These are phyloP conservation scores for Dinoponera quadriceps DNA, from an alignment of 1,140 invertebrate genomes.

Conservation along the genomic window DNA sequence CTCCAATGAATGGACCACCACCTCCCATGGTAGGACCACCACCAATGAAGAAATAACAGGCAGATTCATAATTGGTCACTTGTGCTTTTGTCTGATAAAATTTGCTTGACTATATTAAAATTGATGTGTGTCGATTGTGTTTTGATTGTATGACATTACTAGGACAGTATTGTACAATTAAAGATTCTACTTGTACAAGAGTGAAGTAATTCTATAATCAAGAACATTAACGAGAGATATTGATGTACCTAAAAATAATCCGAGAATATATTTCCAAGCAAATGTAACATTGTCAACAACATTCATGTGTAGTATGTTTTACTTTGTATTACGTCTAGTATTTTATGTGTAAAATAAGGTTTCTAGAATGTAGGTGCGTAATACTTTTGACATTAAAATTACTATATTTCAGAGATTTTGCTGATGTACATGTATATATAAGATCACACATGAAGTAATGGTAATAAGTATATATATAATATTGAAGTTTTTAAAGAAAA, in stretches of 20 bases:
- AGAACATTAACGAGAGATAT: neutral
- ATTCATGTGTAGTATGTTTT: conserved; percentile 2
- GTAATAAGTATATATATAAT: conserved; percentile 20
- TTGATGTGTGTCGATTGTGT: neutral
- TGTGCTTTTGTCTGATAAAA: neutral
- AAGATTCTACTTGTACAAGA: conserved; percentile 23
- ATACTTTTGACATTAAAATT: neutral
- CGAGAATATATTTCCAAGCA: neutral
- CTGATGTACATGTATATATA: neutral
- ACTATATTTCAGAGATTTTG: neutral
- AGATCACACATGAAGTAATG: neutral
- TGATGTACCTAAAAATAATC: neutral
- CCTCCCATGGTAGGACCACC: conserved; percentile 81
- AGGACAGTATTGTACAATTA: neutral
- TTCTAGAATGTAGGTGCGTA: neutral
- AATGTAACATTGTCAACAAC: conserved; percentile 3
- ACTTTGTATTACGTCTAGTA: neutral
- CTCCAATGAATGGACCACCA: conserved; percentile 89
- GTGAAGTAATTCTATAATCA: neutral
- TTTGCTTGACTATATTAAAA: neutral
- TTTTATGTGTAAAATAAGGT: neutral
- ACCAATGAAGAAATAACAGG: conserved; percentile 86
- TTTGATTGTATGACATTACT: neutral
- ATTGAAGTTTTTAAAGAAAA: conserved; percentile 32
- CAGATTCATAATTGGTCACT: neutral